phyloP scores from a whole-genome alignment of 2,888 invertebrate genomes.

The Geophilus truncorum region DNA sequence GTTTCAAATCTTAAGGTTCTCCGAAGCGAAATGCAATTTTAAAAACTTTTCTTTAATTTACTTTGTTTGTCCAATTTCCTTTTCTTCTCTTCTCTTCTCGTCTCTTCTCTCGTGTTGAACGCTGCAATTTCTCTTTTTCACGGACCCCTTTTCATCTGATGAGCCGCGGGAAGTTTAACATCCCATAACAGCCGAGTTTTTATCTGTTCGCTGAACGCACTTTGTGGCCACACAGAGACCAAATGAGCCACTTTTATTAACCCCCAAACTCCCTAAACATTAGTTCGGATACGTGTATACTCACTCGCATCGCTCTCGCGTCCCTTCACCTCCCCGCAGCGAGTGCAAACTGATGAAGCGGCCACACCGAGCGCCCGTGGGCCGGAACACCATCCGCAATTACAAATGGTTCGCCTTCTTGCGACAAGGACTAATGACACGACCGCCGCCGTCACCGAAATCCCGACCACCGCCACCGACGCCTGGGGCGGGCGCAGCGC shows the following conservation, averaged over 20 bases:
- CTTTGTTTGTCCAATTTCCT: neutral
- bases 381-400: slow-evolving; percentile 22
- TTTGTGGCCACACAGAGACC: slow-evolving; percentile 20
- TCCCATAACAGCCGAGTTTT: slow-evolving; percentile 8
- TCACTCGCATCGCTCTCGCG: neutral
- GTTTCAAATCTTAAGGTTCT: neutral
- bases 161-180: slow-evolving; percentile 21
- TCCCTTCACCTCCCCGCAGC: slow-evolving; percentile 1
- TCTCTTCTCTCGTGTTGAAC: neutral
- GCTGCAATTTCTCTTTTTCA: neutral
- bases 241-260: slow-evolving; percentile 23
- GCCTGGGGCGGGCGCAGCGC: neutral
- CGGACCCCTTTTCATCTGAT: slow-evolving; percentile 5
- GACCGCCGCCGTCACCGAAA: slow-evolving; percentile 10
- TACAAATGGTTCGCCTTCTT: slow-evolving; percentile 25
- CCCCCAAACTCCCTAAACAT: slow-evolving; percentile 23
- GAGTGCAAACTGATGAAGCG: neutral
- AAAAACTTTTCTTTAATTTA: neutral
- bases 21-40: neutral
- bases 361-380: slow-evolving; percentile 16
- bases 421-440: slow-evolving; percentile 34
- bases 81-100: neutral
- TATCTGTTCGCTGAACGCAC: neutral
- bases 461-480: neutral
- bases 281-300: neutral